phyloP scores from a whole-genome alignment of 2,888 invertebrate species.

The Perizoma affinitatum region DNA sequence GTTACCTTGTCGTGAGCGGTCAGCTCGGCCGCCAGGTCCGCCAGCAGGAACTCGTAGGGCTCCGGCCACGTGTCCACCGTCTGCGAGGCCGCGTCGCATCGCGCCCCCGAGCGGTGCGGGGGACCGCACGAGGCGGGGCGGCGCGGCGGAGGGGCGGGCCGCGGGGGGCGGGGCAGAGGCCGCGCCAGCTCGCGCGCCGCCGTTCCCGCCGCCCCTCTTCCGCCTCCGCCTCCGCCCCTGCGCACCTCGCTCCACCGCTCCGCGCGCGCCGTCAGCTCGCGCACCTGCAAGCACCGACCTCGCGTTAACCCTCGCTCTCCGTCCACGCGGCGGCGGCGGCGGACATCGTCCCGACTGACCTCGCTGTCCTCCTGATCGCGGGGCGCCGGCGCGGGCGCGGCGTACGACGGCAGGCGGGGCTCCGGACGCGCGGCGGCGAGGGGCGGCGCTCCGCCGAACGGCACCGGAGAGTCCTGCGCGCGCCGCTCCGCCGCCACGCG shows the following conservation, averaged over 20 bases:
- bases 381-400: constrained; percentile 57
- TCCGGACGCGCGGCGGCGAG: constrained; percentile 60
- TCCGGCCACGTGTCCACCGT: constrained; percentile 88
- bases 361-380: constrained; percentile 55
- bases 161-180: constrained; percentile 39
- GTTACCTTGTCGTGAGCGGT: constrained; percentile 49
- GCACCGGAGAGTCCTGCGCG: constrained; percentile 73
- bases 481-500: constrained; percentile 80
- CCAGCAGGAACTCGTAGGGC: constrained; percentile 90
- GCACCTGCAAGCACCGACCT: too few species aligned
- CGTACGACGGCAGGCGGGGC: constrained; percentile 55
- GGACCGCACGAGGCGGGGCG: constrained; percentile 43
- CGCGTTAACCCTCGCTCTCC: constrained; percentile 41
- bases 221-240: constrained; percentile 21
- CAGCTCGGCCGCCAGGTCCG: constrained; percentile 84
- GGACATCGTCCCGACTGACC: too few species aligned
- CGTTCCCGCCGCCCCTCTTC: constrained; percentile 22
- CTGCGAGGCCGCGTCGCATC: constrained; percentile 72
- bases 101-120: constrained; percentile 9
- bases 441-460: constrained; percentile 69
- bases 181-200: constrained; percentile 39
- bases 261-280: constrained; percentile 40
- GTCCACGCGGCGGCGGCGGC: constrained; percentile 32
- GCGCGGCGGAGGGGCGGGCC: constrained; percentile 33
- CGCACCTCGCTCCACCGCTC: constrained; percentile 30